Percentiles rank a stretch among this genome's conserved stretches.
These are phyloP conservation scores for Ceyx margarethae DNA, from an alignment of 2,113 vertebrate species.

Conservation along the genomic window DNA sequence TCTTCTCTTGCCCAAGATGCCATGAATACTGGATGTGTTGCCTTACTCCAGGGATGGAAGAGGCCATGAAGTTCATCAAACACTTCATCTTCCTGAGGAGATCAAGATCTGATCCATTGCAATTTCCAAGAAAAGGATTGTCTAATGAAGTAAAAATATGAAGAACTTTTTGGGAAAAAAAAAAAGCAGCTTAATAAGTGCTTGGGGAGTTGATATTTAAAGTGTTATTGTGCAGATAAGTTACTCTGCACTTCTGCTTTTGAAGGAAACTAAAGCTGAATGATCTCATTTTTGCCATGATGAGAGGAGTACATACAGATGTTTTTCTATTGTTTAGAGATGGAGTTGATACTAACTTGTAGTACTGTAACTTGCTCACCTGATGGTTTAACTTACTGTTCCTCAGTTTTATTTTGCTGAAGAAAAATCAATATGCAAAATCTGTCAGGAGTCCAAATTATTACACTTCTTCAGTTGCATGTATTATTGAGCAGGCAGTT, in stretches of 20 bases:
- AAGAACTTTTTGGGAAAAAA: background rate
- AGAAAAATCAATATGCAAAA: constrained; percentile 58
- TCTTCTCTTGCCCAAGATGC: background rate
- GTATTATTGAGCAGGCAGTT: constrained; percentile 44
- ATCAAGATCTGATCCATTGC: background rate
- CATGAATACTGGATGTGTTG: background rate
- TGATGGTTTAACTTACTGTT: constrained; percentile 32
- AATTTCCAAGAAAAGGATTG: background rate
- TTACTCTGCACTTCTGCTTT: background rate
- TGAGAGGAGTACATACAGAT: background rate
- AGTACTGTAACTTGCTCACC: background rate
- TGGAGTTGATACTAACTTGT: background rate
- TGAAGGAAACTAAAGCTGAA: background rate
- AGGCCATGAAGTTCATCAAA: background rate
- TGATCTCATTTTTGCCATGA: background rate
- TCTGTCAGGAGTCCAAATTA: constrained; percentile 45
- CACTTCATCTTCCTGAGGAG: too few species aligned
- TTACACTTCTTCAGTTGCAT: constrained; percentile 29
- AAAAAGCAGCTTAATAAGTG: background rate
- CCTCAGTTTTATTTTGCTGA: constrained; percentile 42
- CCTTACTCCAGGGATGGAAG: background rate
- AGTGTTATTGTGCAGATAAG: background rate
- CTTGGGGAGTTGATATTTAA: background rate
- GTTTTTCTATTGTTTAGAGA: background rate
- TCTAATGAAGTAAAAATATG: background rate